Evolutionary conservation across 2,888 invertebrate species (phyloP), one percentile per base, ranked within the genome.

Genomic region (Muscina levida): DNA sequence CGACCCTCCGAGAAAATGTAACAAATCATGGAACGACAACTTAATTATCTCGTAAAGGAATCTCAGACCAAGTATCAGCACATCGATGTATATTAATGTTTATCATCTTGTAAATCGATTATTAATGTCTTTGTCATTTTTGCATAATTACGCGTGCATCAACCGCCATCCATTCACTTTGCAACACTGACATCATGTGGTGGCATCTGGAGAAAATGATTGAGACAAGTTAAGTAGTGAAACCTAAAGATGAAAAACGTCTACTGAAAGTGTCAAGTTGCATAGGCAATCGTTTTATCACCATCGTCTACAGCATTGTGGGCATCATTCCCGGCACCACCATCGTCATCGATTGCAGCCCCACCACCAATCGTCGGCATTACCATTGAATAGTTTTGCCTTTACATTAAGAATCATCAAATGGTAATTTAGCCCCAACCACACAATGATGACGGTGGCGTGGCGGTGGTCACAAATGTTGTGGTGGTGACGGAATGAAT

Each of bases 71-170:
- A 74, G 31, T 57, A 77, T 72, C 59, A 67, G n/a, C 70, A 56
- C 73, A 77, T 75, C 81, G 72, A 75, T 77, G 72, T 57, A 42
- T 62, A 39, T 19, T 62, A 62, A 62, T 42, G 39, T 62, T 62
- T 22, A 44, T 19, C 19, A 68, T 53, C 79, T 71, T 82, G 84
- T 84, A 87, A 87, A 87, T 88, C 88, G 88, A 86, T 87, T 88
- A 86, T 87, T 86, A 87, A 87, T 86, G 86, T 85, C 85, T 86
- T 85, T 85, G 84, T 77, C 84, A 86, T 22, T 19, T 48, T 48
- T 48, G 48, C 48, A 48, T 48, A 48, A 48, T 48, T 48, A 19
- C 19, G 13, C 15, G 22, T 62, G 10, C 62, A 39, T 39, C 22
- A 5, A 19, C 59, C 51, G 19, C 8, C 19, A 51, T 19, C 11